Conservation (phyloP, 2,113 vertebrate species). For the Myotis lucifugus region DNA sequence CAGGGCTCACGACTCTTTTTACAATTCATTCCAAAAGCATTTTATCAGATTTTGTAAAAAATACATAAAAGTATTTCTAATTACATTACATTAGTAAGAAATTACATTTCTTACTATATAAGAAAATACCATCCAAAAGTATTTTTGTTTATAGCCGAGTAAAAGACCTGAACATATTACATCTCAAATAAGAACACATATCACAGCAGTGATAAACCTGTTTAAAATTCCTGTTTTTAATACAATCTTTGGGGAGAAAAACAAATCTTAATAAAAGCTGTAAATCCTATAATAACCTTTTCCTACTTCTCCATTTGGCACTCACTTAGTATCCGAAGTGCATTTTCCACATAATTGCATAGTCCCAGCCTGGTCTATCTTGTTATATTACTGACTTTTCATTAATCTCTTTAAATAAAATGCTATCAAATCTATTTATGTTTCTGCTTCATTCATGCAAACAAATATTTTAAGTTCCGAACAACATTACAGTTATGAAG, state of each 20-base stretch:
- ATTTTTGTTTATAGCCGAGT: not conserved
- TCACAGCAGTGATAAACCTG: not conserved
- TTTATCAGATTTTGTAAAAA: not conserved
- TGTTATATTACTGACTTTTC: not conserved
- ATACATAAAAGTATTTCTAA: not conserved
- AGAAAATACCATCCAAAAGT: not conserved
- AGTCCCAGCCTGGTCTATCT: not conserved
- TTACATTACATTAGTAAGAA: too few relatives aligned
- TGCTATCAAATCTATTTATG: not conserved
- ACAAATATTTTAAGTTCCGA: not conserved
- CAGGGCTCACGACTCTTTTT: not conserved
- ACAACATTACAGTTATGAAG: not conserved
- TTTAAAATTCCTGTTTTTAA: constrained; percentile 4
- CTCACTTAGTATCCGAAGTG: not conserved
- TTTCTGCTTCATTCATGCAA: constrained; percentile 43
- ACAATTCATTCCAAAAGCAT: constrained; percentile 23
- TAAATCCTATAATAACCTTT: not conserved
- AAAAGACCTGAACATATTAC: not conserved
- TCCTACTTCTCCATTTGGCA: not conserved
- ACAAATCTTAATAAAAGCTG: not conserved
- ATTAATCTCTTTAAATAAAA: not conserved
- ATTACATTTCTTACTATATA: not conserved
- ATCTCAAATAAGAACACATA: not conserved
- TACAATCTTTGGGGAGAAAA: not conserved
- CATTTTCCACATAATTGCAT: not conserved